Evolutionary conservation across 2,113 vertebrate species (phyloP).

Genomic region (Taxidea taxus): DNA sequence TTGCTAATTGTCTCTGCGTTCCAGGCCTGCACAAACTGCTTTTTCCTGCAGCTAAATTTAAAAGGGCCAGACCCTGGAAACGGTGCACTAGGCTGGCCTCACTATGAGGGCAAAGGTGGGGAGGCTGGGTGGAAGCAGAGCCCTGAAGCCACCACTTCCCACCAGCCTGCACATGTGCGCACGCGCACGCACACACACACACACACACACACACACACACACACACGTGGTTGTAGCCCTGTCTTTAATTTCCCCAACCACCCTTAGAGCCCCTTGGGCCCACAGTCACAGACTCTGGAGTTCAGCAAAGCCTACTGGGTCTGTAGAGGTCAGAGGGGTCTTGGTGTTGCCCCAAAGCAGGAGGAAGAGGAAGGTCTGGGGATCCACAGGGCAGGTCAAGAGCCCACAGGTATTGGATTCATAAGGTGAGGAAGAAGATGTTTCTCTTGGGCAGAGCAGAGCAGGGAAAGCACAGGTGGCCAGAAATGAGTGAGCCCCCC

Average conservation of each 20-base stretch:
- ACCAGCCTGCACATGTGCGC: not conserved
- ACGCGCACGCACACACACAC: not conserved
- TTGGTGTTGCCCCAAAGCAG: not conserved
- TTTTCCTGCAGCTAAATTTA: conserved; percentile 87
- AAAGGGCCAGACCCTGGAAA: conserved; percentile 78
- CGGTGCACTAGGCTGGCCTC: conserved; percentile 37
- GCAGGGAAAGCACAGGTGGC: not conserved
- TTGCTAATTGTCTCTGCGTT: conserved; percentile 88
- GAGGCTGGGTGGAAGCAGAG: conserved; percentile 64
- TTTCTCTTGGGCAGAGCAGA: not conserved
- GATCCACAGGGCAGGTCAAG: not conserved
- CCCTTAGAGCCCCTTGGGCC: not conserved
- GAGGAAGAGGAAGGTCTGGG: not conserved
- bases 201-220: no score
- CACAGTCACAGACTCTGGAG: not conserved
- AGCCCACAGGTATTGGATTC: not conserved
- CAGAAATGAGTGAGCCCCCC: not conserved
- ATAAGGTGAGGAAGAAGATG: not conserved
- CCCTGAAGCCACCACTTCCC: not conserved
- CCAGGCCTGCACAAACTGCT: conserved; percentile 80
- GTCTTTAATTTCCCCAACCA: not conserved
- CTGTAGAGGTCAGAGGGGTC: not conserved
- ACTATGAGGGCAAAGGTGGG: conserved; percentile 30
- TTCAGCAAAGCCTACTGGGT: not conserved
- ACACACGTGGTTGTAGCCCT: not conserved